Conservation (phyloP, 2,113 vertebrate genomes). For the Gambusia affinis region DNA sequence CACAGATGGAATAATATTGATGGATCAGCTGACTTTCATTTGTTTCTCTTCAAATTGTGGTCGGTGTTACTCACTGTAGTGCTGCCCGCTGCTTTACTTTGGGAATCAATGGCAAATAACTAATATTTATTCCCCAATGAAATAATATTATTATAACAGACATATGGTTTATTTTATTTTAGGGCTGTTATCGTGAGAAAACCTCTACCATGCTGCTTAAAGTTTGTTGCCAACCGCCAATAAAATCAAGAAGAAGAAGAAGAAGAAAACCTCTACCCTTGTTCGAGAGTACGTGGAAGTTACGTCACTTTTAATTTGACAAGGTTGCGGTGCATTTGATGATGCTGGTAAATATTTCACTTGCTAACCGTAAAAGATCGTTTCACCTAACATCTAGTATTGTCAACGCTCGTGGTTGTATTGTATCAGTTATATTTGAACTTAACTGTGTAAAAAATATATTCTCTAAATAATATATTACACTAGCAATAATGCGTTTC, state of each 20-base stretch:
- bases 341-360: background rate
- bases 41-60: background rate
- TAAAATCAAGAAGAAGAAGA: too few species aligned
- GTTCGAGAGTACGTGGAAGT: constrained; percentile 43
- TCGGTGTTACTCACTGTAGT: too few species aligned
- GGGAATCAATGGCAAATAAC: background rate
- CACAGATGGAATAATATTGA: constrained; percentile 7
- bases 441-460: too few species aligned
- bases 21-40: background rate
- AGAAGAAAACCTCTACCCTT: background rate
- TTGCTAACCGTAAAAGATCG: too few species aligned
- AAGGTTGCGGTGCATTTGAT: constrained; percentile 1
- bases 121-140: background rate
- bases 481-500: too few species aligned
- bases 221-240: too few species aligned
- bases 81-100: background rate
- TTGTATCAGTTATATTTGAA: too few species aligned
- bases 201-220: too few species aligned
- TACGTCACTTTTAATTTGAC: constrained; percentile 51
- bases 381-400: too few species aligned
- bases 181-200: background rate
- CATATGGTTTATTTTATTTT: background rate
- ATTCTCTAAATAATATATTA: too few species aligned
- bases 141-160: background rate
- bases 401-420: too few species aligned